Conservation (phyloP, 2,888 invertebrate species). For the Cyclophora punctaria region DNA sequence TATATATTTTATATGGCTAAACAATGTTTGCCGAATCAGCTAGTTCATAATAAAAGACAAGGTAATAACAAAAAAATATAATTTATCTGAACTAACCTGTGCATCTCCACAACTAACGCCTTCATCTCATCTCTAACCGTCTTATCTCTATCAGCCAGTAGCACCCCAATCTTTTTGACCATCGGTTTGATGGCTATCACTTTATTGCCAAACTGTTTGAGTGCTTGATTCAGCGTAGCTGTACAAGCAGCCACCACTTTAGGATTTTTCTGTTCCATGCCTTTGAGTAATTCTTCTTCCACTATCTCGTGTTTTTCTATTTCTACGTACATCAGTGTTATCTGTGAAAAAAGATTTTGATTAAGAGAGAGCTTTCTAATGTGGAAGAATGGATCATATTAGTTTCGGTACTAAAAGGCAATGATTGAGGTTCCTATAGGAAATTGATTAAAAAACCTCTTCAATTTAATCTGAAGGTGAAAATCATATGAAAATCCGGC, state of each 20-base stretch:
- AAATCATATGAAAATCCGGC: no score
- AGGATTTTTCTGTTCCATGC: constrained; percentile 96
- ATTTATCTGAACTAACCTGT: constrained; percentile 71
- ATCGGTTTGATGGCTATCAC: constrained; percentile 91
- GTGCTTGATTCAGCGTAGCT: constrained; percentile 81
- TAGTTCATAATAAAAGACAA: no score
- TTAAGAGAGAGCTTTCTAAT: no score
- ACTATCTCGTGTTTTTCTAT: constrained; percentile 95
- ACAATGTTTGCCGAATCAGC: no score
- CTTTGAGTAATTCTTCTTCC: constrained; percentile 92
- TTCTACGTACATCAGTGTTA: constrained; percentile 95
- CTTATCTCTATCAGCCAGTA: constrained; percentile 94
- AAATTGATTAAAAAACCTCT: no score
- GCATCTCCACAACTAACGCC: constrained; percentile 92
- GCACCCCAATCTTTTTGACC: constrained; percentile 88
- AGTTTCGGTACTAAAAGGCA: no score
- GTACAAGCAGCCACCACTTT: constrained; percentile 93
- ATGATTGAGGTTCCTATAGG: no score
- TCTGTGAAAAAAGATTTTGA: constrained; percentile 62
- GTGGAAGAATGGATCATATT: no score
- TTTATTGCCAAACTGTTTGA: constrained; percentile 94
- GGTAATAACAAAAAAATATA: not conserved
- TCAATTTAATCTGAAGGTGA: no score
- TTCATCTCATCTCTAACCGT: constrained; percentile 94
- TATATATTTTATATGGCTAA: no score